phyloP scores from a whole-genome alignment of 92 coral and sea anemone species.

The Zoanthus sansibaricus region DNA sequence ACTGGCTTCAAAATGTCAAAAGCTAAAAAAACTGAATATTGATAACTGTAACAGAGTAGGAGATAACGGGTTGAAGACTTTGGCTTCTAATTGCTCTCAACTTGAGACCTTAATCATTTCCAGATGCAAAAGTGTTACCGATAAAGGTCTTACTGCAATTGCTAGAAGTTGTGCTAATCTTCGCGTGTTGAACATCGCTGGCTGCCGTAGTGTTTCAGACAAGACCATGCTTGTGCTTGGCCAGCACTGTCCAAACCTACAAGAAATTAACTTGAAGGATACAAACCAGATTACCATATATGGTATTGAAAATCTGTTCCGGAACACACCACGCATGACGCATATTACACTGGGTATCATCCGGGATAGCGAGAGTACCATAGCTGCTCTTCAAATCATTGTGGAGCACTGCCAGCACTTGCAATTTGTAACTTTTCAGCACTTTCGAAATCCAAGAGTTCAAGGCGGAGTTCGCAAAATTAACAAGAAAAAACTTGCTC shows the following conservation, averaged over 20 bases:
- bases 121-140: conserved; percentile 74
- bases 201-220: conserved; percentile 79
- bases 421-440: conserved; percentile 83
- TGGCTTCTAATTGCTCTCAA: conserved; percentile 70
- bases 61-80: conserved; percentile 71
- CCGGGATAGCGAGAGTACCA: conserved; percentile 69
- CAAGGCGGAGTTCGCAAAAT: conserved; percentile 74
- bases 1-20: conserved; percentile 74
- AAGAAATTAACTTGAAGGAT: conserved; percentile 80
- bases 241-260: conserved; percentile 56
- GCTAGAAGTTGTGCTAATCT: conserved; percentile 73
- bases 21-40: conserved; percentile 70
- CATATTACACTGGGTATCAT: conserved; percentile 79
- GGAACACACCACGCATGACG: conserved; percentile 70
- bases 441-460: conserved; percentile 59
- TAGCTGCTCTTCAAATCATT: conserved; percentile 74
- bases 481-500: conserved; percentile 72
- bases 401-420: conserved; percentile 67
- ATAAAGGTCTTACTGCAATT: conserved; percentile 68
- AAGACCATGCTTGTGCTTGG: conserved; percentile 73
- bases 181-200: conserved; percentile 71
- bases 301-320: conserved; percentile 78
- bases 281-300: conserved; percentile 72
- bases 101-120: conserved; percentile 72
- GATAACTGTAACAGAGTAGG: conserved; percentile 73